Evolutionary conservation across 2,888 invertebrate genomes (phyloP).

Genomic region (Clanis bilineata): DNA sequence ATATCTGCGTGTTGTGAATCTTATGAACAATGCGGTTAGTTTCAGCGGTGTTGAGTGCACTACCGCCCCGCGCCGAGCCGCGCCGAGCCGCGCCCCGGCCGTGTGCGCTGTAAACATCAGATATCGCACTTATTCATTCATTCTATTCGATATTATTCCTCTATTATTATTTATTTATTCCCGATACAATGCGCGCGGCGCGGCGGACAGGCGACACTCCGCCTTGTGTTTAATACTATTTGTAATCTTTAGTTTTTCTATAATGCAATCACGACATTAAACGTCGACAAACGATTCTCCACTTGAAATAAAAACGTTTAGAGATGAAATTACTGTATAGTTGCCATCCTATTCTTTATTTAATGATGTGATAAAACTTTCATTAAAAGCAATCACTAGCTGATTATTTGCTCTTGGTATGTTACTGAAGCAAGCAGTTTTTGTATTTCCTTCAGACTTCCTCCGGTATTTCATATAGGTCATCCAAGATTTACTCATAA

Average conservation of each 20-base stretch:
- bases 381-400: not conserved
- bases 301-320: not conserved
- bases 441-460: not conserved
- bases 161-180: constrained; percentile 14
- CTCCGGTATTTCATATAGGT: not conserved
- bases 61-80: too few species aligned
- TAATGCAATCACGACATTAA: constrained; percentile 12
- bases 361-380: not conserved
- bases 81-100: not conserved
- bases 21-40: not conserved
- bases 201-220: constrained; percentile 5
- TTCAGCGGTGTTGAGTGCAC: not conserved
- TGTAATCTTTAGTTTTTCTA: constrained; percentile 1
- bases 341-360: not conserved
- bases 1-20: not conserved
- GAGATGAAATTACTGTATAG: not conserved
- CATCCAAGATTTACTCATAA: too few species aligned
- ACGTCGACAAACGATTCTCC: constrained; percentile 7
- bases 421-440: not conserved
- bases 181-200: not conserved
- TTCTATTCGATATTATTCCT: constrained; percentile 12
- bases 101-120: constrained; percentile 1
- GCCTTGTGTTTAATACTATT: not conserved
- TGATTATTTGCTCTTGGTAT: not conserved
- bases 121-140: constrained; percentile 11